A percentile compares a stretch with the other conserved stretches of the same genome.
phyloP scores from a whole-genome alignment of 2,113 vertebrate genomes.

The Colistium nudipinnis region DNA sequence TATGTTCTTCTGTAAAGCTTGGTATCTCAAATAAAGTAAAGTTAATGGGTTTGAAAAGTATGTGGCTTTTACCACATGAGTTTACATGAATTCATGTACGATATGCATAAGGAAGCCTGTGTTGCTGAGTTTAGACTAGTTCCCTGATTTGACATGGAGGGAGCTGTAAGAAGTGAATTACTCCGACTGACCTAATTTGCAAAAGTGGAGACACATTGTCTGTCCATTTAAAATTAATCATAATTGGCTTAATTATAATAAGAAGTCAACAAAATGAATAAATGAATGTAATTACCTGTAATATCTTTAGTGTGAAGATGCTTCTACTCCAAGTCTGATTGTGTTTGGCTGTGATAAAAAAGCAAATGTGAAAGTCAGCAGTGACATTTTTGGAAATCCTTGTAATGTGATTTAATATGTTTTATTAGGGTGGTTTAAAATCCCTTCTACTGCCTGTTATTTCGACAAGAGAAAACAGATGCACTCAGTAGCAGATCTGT shows the following conservation, averaged over 20 bases:
- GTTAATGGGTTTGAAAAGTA: no score
- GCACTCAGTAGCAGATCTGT: background rate
- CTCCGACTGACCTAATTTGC: no score
- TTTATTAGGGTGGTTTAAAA: background rate
- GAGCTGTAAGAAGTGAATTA: background rate
- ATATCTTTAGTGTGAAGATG: background rate
- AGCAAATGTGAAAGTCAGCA: background rate
- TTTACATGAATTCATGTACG: background rate
- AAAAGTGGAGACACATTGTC: no score
- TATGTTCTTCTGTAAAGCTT: no score
- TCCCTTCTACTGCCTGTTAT: background rate
- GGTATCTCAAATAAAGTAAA: no score
- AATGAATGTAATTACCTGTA: background rate
- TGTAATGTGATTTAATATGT: conserved; percentile 1
- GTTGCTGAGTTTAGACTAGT: background rate
- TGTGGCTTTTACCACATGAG: no score
- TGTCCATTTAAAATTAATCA: no score
- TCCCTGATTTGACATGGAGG: background rate
- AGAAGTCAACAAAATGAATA: no score
- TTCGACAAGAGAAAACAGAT: conserved; percentile 12
- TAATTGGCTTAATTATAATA: no score
- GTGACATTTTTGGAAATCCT: background rate
- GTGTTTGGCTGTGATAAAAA: background rate
- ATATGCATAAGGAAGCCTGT: background rate
- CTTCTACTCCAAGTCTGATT: background rate